These are phyloP conservation scores for Arizona elegans DNA, from an alignment of 2,113 vertebrate species.

Conservation along the genomic window DNA sequence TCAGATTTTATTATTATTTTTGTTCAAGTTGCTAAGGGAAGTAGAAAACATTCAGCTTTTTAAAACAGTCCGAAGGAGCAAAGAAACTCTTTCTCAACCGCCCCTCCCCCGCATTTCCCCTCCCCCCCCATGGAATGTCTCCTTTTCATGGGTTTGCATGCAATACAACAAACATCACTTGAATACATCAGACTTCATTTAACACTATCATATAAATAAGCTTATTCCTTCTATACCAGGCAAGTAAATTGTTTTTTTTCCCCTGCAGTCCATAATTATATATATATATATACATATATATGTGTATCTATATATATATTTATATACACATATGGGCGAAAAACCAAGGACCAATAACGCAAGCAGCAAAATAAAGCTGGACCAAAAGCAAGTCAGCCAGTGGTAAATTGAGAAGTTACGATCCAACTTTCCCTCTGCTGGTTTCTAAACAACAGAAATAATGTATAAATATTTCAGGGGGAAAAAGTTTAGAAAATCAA, in stretches of 20 bases:
- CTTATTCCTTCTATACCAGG: conserved; percentile 72
- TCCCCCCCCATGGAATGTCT: conserved; percentile 46
- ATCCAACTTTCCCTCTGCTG: conserved; percentile 53
- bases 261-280: conserved; percentile 67
- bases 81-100: conserved; percentile 3
- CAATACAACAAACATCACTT: conserved; percentile 64
- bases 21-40: conserved; percentile 1
- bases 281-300: conserved; percentile 29
- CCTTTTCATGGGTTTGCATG: conserved; percentile 57
- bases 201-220: conserved; percentile 71
- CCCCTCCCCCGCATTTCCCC: conserved; percentile 47
- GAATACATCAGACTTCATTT: conserved; percentile 59
- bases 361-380: conserved; percentile 68
- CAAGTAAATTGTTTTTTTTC: conserved; percentile 63
- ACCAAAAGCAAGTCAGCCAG: conserved; percentile 71
- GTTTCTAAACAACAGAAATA: conserved; percentile 57
- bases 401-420: conserved; percentile 54
- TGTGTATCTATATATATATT: background rate
- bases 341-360: conserved; percentile 56
- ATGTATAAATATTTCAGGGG: conserved; percentile 44
- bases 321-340: conserved; percentile 63
- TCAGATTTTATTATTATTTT: background rate
- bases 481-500: conserved; percentile 54
- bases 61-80: background rate
- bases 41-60: conserved; percentile 11